Conservation (phyloP, 1,140 invertebrate species). For the Neoseiulus cucumeris region DNA sequence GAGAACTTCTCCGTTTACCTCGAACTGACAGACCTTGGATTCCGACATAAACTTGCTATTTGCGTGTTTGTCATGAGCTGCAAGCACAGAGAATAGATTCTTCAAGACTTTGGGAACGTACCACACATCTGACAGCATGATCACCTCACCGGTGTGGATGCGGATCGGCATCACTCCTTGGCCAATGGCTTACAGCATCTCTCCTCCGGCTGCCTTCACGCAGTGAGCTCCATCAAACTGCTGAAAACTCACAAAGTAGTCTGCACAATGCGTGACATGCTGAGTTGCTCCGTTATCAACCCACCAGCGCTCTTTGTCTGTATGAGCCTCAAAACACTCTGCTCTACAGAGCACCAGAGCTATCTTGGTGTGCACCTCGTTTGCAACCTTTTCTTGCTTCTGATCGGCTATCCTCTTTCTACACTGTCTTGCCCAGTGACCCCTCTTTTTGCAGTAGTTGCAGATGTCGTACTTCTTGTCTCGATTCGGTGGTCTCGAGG, state of each 20-base stretch:
- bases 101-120: conserved; percentile 11
- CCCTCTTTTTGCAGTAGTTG: conserved; percentile 12
- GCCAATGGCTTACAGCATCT: neutral
- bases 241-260: conserved; percentile 6
- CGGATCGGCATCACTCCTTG: neutral
- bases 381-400: neutral
- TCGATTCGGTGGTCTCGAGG: neutral
- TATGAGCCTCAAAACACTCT: too few species aligned
- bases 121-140: conserved; percentile 9
- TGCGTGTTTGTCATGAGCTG: conserved; percentile 7
- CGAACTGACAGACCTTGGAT: neutral
- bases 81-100: conserved; percentile 13
- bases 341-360: too few species aligned
- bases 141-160: neutral
- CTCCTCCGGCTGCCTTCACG: conserved; percentile 11
- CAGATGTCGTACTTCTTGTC: neutral
- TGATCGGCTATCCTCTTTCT: conserved; percentile 12
- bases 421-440: conserved; percentile 11
- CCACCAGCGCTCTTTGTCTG: too few species aligned
- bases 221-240: neutral
- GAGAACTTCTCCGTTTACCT: neutral
- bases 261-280: conserved; percentile 7
- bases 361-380: too few species aligned
- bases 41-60: conserved; percentile 9
- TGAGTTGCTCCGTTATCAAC: too few species aligned